Conservation (phyloP, 2,888 invertebrate species). For the Entomobrya proxima region DNA sequence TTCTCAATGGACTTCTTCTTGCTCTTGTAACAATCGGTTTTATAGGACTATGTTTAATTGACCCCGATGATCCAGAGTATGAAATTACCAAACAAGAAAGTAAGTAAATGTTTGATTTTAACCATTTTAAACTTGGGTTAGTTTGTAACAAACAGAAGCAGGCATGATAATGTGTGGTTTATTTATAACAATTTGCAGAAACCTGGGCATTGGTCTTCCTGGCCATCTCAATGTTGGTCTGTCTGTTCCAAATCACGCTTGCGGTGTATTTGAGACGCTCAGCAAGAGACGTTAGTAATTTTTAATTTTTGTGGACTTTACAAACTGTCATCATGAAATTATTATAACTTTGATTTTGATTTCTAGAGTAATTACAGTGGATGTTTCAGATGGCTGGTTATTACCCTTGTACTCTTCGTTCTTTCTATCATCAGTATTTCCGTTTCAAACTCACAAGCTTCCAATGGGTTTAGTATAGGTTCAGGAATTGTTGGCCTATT, state of each 20-base stretch:
- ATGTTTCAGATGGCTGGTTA: background rate
- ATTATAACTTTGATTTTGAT: background rate
- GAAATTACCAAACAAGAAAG: constrained; percentile 1
- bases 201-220: background rate
- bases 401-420: background rate
- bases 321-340: background rate
- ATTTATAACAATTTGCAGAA: too few relatives aligned
- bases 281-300: constrained; percentile 17
- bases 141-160: too few relatives aligned
- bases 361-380: background rate
- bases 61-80: background rate
- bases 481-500: background rate
- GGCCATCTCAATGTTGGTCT: constrained; percentile 4
- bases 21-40: background rate
- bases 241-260: background rate
- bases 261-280: constrained; percentile 13
- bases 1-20: constrained; percentile 15
- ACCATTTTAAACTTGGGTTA: too few relatives aligned
- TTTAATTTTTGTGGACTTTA: background rate
- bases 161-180: too few relatives aligned
- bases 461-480: background rate
- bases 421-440: background rate
- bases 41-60: background rate
- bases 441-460: background rate
- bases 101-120: background rate